Conservation (phyloP, 2,888 invertebrate species). For the Malacosoma neustria region DNA sequence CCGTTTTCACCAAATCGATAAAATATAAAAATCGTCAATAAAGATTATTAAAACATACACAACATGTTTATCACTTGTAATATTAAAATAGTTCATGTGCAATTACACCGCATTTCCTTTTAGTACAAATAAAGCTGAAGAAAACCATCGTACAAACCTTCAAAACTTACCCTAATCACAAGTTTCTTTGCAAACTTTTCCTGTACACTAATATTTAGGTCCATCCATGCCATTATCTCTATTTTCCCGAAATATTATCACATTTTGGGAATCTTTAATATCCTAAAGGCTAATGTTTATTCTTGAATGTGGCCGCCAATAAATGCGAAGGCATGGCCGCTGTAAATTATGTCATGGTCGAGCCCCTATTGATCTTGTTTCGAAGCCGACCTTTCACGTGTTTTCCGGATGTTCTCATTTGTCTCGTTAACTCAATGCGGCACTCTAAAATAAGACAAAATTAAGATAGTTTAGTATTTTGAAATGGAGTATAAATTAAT, state of each 20-base stretch:
- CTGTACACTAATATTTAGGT: not conserved
- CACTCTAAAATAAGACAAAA: too few relatives aligned
- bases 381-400: slow-evolving; percentile 44
- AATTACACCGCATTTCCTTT: too few relatives aligned
- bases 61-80: too few relatives aligned
- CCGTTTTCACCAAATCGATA: too few relatives aligned
- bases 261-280: too few relatives aligned
- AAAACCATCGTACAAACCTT: too few relatives aligned
- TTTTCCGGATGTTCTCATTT: slow-evolving; percentile 38
- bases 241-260: slow-evolving; percentile 33
- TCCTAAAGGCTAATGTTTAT: slow-evolving; percentile 53
- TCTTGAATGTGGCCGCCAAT: slow-evolving; percentile 44
- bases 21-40: too few relatives aligned
- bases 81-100: too few relatives aligned
- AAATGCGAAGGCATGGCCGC: slow-evolving; percentile 45
- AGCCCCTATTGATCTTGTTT: slow-evolving; percentile 62
- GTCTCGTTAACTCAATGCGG: slow-evolving; percentile 28
- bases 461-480: too few relatives aligned
- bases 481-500: too few relatives aligned
- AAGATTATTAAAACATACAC: too few relatives aligned
- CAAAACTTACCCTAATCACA: not conserved
- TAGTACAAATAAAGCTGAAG: not conserved
- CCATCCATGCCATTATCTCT: slow-evolving; percentile 24
- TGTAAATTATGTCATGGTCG: slow-evolving; percentile 70
- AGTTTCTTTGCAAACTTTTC: not conserved